phyloP scores from a whole-genome alignment of 2,888 invertebrate species.

The Scelioninae gen. 1 region DNA sequence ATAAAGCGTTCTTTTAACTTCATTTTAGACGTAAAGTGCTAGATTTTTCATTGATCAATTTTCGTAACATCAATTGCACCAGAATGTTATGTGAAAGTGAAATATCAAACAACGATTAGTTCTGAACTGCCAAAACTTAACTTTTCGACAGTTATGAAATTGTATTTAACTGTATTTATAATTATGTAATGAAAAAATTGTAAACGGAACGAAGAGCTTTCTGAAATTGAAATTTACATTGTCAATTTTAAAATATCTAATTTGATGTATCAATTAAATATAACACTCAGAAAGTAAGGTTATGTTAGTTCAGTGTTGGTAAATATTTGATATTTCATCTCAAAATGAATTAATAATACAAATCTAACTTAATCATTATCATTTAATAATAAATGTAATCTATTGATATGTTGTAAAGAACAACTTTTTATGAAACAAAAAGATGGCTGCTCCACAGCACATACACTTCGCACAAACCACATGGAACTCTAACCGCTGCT shows the following conservation, averaged over 20 bases:
- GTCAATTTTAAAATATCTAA: too few relatives aligned
- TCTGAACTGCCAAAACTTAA: too few relatives aligned
- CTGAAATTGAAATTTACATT: too few relatives aligned
- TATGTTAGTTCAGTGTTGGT: too few relatives aligned
- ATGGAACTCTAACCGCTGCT: constrained; percentile 83
- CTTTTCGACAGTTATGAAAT: too few relatives aligned
- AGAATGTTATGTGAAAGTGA: not conserved
- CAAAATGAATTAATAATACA: not conserved
- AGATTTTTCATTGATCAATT: constrained; percentile 1
- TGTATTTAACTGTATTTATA: too few relatives aligned
- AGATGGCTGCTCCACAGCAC: constrained; percentile 84
- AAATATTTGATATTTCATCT: too few relatives aligned
- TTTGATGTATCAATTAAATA: too few relatives aligned
- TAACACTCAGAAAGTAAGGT: too few relatives aligned
- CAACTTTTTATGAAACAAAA: constrained; percentile 45
- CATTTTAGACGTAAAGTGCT: constrained; percentile 3
- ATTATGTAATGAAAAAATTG: too few relatives aligned
- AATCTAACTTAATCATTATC: constrained; percentile 6
- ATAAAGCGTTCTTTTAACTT: constrained; percentile 15
- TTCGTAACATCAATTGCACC: not conserved
- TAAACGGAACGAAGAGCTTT: too few relatives aligned
- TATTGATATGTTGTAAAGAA: not conserved
- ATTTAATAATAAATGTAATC: constrained; percentile 12
- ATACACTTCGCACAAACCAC: constrained; percentile 82
- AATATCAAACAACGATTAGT: too few relatives aligned